Base-by-base conservation (phyloP, 1,140 invertebrate genomes). In the Pseudomyrmex cubaensis region DNA sequence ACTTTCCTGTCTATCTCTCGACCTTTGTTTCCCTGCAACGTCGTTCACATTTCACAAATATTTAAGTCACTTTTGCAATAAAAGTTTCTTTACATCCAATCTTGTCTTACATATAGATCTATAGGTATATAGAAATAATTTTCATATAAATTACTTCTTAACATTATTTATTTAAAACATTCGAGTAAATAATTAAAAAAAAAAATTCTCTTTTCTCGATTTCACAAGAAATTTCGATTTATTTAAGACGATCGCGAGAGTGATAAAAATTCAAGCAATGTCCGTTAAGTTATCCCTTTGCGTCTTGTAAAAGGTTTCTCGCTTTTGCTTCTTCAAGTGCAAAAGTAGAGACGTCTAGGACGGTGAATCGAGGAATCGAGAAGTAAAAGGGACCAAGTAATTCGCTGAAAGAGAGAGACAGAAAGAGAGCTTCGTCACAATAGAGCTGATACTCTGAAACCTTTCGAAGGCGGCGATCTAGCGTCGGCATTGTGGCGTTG, bases 401-500 rank as follows among this genome's bases (percentile, higher is more conserved):
- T 90, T 90, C 87, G 75, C 20, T 56, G 8, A 22, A 63, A 78
- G 75, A 59, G 17, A 44, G 69, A 17, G 64, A 77, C 12, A 66
- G 46, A 5, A 50, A 56, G 64, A 59, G 20, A 10, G 25, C 15
- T 59, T 17, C 44, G 12, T 12, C 70, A 88, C 86, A 87, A 88
- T 90, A 56, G 50, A 17, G 62, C 69, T 56, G 61, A 82, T 82
- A 83, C 54, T 85, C 64, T 22, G 77, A 85, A 85, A 87, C 20
- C 82, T 67, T 80, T 83, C 84, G 76, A 74, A 83, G 56, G 69
- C 82, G 82, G 72, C 82, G 84, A 87, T 90, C 82, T 69, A 73
- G 82, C 44, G 15, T 25, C 50, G 61, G 67, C 80, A 90, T 90
- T 90, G 90, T 90, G 74, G 59, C 78, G 72, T 84, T 89, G 88